Base-by-base conservation (phyloP, 1,140 invertebrate genomes). In the Luehdorfia chinensis region DNA sequence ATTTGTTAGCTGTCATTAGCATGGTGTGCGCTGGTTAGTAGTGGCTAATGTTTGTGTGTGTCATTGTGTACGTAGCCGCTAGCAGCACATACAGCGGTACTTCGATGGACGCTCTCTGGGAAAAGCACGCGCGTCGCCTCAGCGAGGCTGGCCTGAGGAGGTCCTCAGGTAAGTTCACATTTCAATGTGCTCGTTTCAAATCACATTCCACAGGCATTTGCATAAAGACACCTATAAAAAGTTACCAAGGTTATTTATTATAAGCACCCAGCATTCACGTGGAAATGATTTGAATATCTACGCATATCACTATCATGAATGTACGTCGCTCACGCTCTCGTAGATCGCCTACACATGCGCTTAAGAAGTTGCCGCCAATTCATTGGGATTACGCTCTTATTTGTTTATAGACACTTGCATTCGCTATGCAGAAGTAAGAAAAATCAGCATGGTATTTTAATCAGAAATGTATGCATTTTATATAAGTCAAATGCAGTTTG, bases 21-120 rank as follows among this genome's bases (percentile, higher is more conserved):
- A 66, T 54, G 51, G 59, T 50, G 60, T 66, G 65, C 25, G 46
- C 54, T 56, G 55, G 60, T 59, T 73, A 63, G 63, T 76, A 74
- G 77, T 80, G 73, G 78, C 76, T 87, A 84, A 84, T 83, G 64
- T 74, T 54, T 72, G 66, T 79, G 65, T 75, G 70, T 85, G 78
- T 79, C 73, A 77, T 86, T 78, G 53, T 86, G 73, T 76, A 63
- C 66, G 59, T 67, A 88, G 84, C 88, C 91, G 90, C 90, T 67
- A 87, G 87, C 87, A 90, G 89, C 80, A 88, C 80, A 65, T 87
- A 84, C 73, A 86, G 83, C 68, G 75, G 88, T 80, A 90, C 89
- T 45, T 90, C 90, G 52, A 91, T 92, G 90, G 91, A 93, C 76
- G 88, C 89, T 58, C 87, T 92, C 41, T 92, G 91, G 90, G 91